These are phyloP conservation scores for Stenotaenia linearis DNA, from an alignment of 2,888 invertebrate species.

Conservation along the genomic window DNA sequence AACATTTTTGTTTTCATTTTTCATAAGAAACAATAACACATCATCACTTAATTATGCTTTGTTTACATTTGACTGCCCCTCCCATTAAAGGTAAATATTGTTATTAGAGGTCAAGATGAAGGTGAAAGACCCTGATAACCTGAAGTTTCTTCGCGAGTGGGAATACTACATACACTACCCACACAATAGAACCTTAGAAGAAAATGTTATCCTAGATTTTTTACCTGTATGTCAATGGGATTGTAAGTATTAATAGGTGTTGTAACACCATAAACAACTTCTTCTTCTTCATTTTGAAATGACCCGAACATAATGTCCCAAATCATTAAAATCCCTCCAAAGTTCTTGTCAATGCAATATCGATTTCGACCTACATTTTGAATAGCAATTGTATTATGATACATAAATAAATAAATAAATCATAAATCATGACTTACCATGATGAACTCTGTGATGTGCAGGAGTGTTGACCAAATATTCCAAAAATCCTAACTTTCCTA, in stretches of 20 bases:
- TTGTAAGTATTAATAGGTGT: conserved; percentile 28
- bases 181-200: neutral
- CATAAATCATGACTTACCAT: conserved; percentile 44
- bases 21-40: neutral
- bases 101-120: neutral
- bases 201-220: neutral
- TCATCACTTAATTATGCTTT: neutral
- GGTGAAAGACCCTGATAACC: neutral
- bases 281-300: conserved; percentile 32
- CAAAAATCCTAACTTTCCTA: conserved; percentile 72
- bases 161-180: neutral
- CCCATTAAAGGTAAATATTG: neutral
- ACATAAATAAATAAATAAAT: neutral
- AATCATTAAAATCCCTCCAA: conserved; percentile 30
- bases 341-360: conserved; percentile 31
- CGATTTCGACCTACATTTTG: conserved; percentile 27
- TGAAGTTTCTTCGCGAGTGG: neutral
- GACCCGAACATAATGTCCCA: conserved; percentile 29
- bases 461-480: conserved; percentile 84
- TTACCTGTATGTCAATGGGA: conserved; percentile 28
- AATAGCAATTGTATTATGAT: neutral
- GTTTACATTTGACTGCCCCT: neutral
- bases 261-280: conserved; percentile 29
- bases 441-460: conserved; percentile 70
- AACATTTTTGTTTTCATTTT: neutral